Percentiles rank a stretch among this genome's conserved stretches.
These are phyloP conservation scores for Falco cherrug DNA, from an alignment of 2,797 vertebrate genomes.

Conservation along the genomic window DNA sequence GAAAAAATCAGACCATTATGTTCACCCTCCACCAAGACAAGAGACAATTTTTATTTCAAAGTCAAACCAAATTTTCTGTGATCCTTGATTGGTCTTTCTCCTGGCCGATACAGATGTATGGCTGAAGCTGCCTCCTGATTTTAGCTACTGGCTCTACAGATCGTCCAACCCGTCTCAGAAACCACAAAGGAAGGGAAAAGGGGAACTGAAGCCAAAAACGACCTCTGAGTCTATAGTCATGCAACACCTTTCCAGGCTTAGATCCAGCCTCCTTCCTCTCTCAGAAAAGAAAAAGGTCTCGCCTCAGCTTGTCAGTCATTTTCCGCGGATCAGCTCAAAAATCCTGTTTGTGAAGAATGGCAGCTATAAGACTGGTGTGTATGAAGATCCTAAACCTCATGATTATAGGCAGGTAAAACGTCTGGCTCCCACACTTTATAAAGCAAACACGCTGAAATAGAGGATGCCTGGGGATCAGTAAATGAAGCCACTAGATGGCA, in stretches of 20 bases:
- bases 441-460: not conserved
- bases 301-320: slow-evolving; percentile 58
- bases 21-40: not conserved
- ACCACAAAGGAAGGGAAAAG: not conserved
- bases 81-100: not conserved
- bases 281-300: not conserved
- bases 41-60: not conserved
- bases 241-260: not conserved
- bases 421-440: not conserved
- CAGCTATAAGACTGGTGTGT: slow-evolving; percentile 52
- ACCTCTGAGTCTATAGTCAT: not conserved
- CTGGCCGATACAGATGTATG: not conserved
- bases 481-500: slow-evolving; percentile 43
- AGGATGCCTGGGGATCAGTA: not conserved
- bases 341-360: slow-evolving; percentile 73
- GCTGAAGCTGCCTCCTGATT: slow-evolving; percentile 74
- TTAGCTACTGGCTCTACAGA: slow-evolving; percentile 71
- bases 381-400: slow-evolving; percentile 73
- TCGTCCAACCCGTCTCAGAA: slow-evolving; percentile 46
- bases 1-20: not conserved
- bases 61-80: not conserved
- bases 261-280: not conserved
- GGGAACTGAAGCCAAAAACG: not conserved
- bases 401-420: slow-evolving; percentile 76
- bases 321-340: slow-evolving; percentile 68